A percentile compares a stretch with the other conserved stretches of the same genome.
Evolutionary conservation across 2,888 invertebrate genomes (phyloP).

Genomic region (Tryphoninae sp.): DNA sequence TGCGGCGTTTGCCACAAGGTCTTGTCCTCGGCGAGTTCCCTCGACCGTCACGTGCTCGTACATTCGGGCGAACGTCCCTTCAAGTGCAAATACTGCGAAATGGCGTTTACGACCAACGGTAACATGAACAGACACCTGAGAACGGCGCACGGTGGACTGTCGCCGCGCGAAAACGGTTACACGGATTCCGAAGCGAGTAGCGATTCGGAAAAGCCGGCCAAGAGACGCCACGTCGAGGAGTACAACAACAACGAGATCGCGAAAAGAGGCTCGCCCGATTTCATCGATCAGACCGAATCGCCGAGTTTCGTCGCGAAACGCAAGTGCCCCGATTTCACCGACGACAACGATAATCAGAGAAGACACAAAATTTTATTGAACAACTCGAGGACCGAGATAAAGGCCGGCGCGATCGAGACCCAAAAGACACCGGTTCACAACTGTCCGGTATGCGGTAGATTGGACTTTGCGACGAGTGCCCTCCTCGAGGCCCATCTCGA

Average conservation of each 20-base stretch:
- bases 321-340: conserved; percentile 69
- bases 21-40: conserved; percentile 89
- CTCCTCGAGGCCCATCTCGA: conserved; percentile 86
- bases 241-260: conserved; percentile 86
- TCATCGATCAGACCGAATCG: conserved; percentile 59
- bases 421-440: conserved; percentile 64
- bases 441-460: conserved; percentile 86
- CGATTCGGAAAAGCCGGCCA: conserved; percentile 73
- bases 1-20: conserved; percentile 88
- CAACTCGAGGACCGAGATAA: conserved; percentile 76
- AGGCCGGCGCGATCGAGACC: conserved; percentile 57
- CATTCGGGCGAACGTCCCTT: conserved; percentile 92
- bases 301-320: conserved; percentile 66
- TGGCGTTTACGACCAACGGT: conserved; percentile 92
- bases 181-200: conserved; percentile 77
- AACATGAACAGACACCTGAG: conserved; percentile 93
- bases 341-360: conserved; percentile 64
- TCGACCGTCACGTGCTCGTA: conserved; percentile 90
- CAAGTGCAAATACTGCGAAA: conserved; percentile 89
- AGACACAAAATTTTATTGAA: conserved; percentile 75
- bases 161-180: conserved; percentile 71
- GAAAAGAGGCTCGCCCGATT: conserved; percentile 72
- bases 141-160: conserved; percentile 80
- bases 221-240: conserved; percentile 70
- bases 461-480: conserved; percentile 84